A percentile compares a stretch with the other conserved stretches of the same genome.
Evolutionary conservation across 1,140 invertebrate species (phyloP).

Genomic region (Bombus confusus): DNA sequence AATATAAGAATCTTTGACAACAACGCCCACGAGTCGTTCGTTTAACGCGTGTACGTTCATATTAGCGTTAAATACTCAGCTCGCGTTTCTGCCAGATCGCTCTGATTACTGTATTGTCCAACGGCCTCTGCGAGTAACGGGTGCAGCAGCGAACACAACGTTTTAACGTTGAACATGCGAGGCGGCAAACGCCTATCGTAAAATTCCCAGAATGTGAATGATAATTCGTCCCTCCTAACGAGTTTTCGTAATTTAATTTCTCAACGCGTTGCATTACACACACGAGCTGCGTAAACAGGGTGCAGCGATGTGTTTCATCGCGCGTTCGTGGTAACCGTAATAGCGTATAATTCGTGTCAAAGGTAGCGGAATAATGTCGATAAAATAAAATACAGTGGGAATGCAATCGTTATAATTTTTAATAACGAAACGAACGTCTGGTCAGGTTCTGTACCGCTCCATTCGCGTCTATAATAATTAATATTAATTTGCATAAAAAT

Average conservation of each 20-base stretch:
- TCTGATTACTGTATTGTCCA: slow-evolving; percentile 31
- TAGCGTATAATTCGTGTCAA: not conserved
- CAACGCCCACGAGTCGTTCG: not conserved
- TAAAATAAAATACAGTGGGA: not conserved
- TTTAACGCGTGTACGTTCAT: not conserved
- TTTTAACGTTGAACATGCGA: slow-evolving; percentile 23
- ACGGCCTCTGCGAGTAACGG: not conserved
- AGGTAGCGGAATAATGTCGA: not conserved
- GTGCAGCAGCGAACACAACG: not conserved
- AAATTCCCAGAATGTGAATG: slow-evolving; percentile 36
- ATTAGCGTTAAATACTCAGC: slow-evolving; percentile 18
- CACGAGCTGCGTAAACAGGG: not conserved
- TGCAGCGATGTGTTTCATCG: slow-evolving; percentile 26
- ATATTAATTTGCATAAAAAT: too few relatives aligned
- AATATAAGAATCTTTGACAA: not conserved
- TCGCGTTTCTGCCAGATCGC: slow-evolving; percentile 14
- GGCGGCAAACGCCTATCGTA: not conserved
- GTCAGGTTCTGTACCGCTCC: too few relatives aligned
- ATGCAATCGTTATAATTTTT: too few relatives aligned
- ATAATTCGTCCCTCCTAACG: slow-evolving; percentile 31
- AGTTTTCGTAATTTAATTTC: slow-evolving; percentile 41
- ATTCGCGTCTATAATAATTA: too few relatives aligned
- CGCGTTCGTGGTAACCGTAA: not conserved
- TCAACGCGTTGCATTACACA: slow-evolving; percentile 8
- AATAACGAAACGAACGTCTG: too few relatives aligned